Evolutionary conservation across 2,113 vertebrate genomes (phyloP).

Genomic region (Asarcornis scutulata): DNA sequence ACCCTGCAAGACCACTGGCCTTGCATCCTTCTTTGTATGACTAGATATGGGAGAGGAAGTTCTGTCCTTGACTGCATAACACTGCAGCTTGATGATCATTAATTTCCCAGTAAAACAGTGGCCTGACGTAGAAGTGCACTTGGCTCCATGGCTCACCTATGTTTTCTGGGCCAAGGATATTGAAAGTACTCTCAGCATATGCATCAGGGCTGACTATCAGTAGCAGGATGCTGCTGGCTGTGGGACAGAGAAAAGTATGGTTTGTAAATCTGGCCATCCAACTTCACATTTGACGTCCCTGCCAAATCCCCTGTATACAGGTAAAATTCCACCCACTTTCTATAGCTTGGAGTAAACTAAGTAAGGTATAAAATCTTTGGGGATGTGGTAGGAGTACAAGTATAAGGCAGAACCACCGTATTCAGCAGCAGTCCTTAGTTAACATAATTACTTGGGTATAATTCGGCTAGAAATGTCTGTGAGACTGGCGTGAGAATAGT

Average conservation of each 20-base stretch:
- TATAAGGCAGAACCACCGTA: background rate
- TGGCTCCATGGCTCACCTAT: background rate
- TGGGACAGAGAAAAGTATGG: background rate
- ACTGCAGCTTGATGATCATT: background rate
- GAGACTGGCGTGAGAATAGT: background rate
- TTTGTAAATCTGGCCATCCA: background rate
- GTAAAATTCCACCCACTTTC: background rate
- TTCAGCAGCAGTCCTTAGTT: background rate
- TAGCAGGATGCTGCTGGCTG: background rate
- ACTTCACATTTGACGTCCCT: background rate
- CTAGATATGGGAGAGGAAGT: background rate
- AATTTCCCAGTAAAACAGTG: background rate
- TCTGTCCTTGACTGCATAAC: background rate
- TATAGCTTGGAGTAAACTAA: background rate
- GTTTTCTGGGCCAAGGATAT: background rate
- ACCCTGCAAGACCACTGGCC: rapidly evolving
- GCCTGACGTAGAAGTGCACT: background rate
- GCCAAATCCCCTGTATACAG: background rate
- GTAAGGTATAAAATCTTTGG: background rate
- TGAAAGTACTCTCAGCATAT: rapidly evolving
- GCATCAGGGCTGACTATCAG: background rate
- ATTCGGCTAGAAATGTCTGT: background rate
- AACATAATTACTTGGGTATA: background rate
- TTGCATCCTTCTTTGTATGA: background rate
- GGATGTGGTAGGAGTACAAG: background rate